Percentiles rank a stretch among this genome's conserved stretches.
These are phyloP conservation scores for Aphis craccivora DNA, from an alignment of 1,140 invertebrate genomes.

Conservation along the genomic window DNA sequence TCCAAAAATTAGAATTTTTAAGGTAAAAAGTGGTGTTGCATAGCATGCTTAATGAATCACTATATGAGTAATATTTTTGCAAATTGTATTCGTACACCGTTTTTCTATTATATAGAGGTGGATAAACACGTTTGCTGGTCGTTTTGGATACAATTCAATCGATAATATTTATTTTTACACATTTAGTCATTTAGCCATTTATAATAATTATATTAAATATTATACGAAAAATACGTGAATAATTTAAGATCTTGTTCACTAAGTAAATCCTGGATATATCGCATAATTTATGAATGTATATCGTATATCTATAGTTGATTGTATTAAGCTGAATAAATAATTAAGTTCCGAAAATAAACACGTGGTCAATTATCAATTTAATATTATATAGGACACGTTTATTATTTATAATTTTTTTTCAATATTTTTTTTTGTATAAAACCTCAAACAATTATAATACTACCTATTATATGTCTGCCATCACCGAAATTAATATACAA, in stretches of 20 bases:
- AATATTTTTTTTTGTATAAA: not conserved
- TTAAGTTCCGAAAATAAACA: not conserved
- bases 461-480: not conserved
- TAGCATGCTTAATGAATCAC: not conserved
- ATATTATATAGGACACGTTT: not conserved
- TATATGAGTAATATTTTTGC: not conserved
- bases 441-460: not conserved
- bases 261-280: not conserved
- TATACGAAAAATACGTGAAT: not conserved
- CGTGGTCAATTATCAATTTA: not conserved
- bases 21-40: not conserved
- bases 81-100: not conserved
- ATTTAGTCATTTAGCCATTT: not conserved
- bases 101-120: not conserved
- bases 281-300: not conserved
- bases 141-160: conserved; percentile 35
- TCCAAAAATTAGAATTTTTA: not conserved
- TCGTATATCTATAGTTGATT: not conserved
- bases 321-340: not conserved
- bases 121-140: not conserved
- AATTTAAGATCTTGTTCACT: not conserved
- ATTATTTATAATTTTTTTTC: not conserved
- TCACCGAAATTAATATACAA: not conserved
- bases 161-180: not conserved
- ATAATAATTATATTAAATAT: not conserved